Evolutionary conservation across 2,113 vertebrate species (phyloP).

Genomic region (Cyprinodon tularosa): DNA sequence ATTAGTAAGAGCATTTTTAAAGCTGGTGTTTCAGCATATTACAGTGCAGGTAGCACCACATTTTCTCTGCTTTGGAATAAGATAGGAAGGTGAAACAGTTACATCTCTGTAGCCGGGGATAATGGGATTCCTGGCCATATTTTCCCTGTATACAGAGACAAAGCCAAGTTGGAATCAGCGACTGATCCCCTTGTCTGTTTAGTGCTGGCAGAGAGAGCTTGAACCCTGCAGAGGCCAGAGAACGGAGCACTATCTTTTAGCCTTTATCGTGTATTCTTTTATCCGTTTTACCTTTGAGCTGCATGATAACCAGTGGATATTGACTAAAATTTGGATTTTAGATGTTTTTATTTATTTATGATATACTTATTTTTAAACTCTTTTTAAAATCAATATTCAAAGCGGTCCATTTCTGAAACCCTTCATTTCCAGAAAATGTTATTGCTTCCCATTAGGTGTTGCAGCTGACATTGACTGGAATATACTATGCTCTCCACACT

Average conservation of each 20-base stretch:
- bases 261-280: constrained; percentile 21
- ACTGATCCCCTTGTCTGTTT: constrained; percentile 63
- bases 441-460: neutral
- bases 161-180: constrained; percentile 61
- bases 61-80: constrained; percentile 30
- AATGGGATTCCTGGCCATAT: constrained; percentile 70
- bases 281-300: neutral
- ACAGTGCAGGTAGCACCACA: constrained; percentile 36
- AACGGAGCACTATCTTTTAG: constrained; percentile 13
- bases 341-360: neutral
- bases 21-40: constrained; percentile 3
- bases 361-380: too few species aligned
- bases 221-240: constrained; percentile 36
- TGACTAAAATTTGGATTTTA: neutral
- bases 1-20: constrained; percentile 15
- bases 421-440: neutral
- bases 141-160: constrained; percentile 67
- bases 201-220: constrained; percentile 42
- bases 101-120: constrained; percentile 51
- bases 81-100: constrained; percentile 58
- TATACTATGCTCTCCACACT: neutral
- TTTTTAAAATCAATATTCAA: neutral
- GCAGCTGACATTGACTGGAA: neutral
- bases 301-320: neutral
- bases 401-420: neutral